Evolutionary conservation across 2,888 invertebrate species (phyloP), one percentile per base, ranked within the genome.

Genomic region (Amblyjoppa proteus): DNA sequence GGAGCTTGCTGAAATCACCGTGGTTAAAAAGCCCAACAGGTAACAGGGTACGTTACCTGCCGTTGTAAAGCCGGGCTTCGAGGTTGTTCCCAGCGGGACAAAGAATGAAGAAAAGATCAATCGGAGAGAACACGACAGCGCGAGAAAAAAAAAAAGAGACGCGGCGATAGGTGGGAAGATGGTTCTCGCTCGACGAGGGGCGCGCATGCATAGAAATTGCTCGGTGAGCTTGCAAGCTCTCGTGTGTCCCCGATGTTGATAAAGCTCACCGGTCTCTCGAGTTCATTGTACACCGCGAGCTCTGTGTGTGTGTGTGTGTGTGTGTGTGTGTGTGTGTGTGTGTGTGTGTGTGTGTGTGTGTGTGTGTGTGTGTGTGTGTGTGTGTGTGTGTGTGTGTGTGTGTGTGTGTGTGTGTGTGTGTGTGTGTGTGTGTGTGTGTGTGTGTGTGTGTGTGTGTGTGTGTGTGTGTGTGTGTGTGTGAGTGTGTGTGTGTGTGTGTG

Each of bases 201-300:
- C 68, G 76, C 34, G 64, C 49, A 61, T 61, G 81, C 81, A 77
- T 81, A 58, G 76, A 77, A 84, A 84, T 84, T 84, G 84, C 64
- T 79, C 49, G 64, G 20, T 61, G 79, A 79, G 79, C 71, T 71
- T 71, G 79, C 51, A 51, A 79, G 79, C 71, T 64, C 51, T 34
- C 28, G n/a, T 45, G 11, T 28, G 38, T 45, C 45, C 68, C 25
- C 38, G 38, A 64, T 11, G 71, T 61, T 64, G 64, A 68, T 41
- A 71, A 31, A 38, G 49, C 64, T 71, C 53, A 49, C 53, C n/a
- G 53, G 51, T 49, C 71, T 68, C 70, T 68, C 64, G 68, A 76
- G 76, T 80, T 81, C 71, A 81, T 81, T 45, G 71, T 71, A 76
- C 70, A 71, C 51, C 66, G 34, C 34, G 58, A 74, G 34, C 64